phyloP scores from a whole-genome alignment of 1,140 invertebrate genomes.

The Brachionus koreanus region DNA sequence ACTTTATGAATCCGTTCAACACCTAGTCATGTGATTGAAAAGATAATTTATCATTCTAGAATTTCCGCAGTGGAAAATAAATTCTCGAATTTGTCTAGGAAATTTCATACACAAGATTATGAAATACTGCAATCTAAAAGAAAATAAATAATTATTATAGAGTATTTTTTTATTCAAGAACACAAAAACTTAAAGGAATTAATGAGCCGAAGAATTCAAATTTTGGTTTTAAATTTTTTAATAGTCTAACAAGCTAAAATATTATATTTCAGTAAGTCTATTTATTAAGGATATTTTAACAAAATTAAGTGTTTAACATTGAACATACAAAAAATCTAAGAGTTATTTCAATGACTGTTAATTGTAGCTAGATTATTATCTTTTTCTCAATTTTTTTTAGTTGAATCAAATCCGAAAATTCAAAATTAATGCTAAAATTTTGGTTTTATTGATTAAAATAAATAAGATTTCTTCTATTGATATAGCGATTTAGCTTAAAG shows the following conservation, averaged over 20 bases:
- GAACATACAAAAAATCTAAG: too few relatives aligned
- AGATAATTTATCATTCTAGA: background rate
- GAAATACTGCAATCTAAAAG: background rate
- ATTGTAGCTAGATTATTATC: background rate
- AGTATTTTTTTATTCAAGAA: background rate
- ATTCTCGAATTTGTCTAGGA: background rate
- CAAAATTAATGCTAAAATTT: slow-evolving; percentile 3
- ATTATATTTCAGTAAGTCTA: too few relatives aligned
- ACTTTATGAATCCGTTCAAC: background rate
- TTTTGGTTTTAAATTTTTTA: too few relatives aligned
- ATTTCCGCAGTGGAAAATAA: background rate
- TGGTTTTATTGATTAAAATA: background rate
- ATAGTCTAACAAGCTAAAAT: too few relatives aligned
- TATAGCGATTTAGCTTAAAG: slow-evolving; percentile 29
- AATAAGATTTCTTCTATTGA: slow-evolving; percentile 27
- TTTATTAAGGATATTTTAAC: too few relatives aligned
- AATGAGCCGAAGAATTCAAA: background rate
- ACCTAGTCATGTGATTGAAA: background rate
- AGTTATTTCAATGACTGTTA: background rate
- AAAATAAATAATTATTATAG: background rate
- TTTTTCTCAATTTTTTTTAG: background rate
- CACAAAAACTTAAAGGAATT: background rate
- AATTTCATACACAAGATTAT: background rate
- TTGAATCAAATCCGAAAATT: background rate
- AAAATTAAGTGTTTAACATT: too few relatives aligned